A percentile compares a stretch with the other conserved stretches of the same genome.
Conservation (phyloP, 2,113 vertebrate species). For the Himantopus leucocephalus region DNA sequence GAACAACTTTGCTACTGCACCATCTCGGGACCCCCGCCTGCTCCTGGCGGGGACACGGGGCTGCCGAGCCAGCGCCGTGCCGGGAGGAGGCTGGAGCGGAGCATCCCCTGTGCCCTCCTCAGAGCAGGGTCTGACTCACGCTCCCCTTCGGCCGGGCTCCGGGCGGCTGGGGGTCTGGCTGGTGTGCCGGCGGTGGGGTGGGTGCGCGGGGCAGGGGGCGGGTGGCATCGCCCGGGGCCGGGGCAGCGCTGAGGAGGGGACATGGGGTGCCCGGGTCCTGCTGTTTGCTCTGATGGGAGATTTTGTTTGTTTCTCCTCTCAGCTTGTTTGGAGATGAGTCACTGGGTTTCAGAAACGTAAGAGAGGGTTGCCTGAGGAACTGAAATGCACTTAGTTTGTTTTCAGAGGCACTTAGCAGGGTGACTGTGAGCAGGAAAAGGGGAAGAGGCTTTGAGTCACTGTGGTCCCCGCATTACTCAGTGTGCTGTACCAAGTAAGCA, state of each 20-base stretch:
- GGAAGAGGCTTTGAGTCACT: constrained; percentile 51
- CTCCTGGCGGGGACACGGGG: background rate
- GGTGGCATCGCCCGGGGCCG: background rate
- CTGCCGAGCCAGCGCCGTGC: background rate
- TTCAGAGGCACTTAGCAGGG: background rate
- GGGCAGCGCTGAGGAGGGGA: background rate
- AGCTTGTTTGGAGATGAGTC: background rate
- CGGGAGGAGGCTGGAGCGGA: background rate
- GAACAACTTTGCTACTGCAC: no score
- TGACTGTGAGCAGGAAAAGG: constrained; percentile 36
- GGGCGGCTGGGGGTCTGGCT: background rate
- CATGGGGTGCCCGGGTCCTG: accelerated
- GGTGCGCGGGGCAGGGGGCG: accelerated
- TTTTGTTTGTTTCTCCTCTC: background rate
- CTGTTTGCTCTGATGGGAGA: background rate
- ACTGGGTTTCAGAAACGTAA: background rate
- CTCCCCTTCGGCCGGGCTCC: no score
- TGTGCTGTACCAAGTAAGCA: background rate
- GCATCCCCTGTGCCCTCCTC: accelerated
- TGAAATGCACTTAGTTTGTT: constrained; percentile 28
- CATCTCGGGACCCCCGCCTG: no score
- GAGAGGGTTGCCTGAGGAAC: background rate
- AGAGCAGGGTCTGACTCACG: background rate
- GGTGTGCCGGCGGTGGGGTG: no score
- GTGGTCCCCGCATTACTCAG: background rate